Base-by-base conservation (phyloP, 2,797 vertebrate genomes). In the Paratrypauchen microcephalus region DNA sequence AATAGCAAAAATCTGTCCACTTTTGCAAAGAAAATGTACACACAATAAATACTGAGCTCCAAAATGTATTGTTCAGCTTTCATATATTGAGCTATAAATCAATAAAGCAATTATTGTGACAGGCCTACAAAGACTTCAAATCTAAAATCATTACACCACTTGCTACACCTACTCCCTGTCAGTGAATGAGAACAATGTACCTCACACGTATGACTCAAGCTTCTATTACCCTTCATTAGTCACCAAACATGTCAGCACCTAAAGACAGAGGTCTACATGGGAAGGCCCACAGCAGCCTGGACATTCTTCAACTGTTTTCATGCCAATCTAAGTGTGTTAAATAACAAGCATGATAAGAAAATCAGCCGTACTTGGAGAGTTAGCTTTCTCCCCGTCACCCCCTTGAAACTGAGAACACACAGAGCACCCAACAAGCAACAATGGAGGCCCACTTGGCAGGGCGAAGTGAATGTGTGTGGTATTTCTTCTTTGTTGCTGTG, bases 121-220 rank as follows among this genome's bases (percentile, higher is more conserved):
- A 32, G 30, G 30, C 32, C 32, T 36, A 36, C 32, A 36, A 36
- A 36, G 32, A 2, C 7, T 6, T 32, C 32, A 32, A 32, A 32
- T 32, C 32, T 4, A 36, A 62, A 61, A 75, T 58, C 13, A 18
- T 41, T 18, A 7, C 6, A 54, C 5, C 2, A 8, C 45, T 70
- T 71, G 67, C 61, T 65, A 47, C 75, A 81, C 66, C 50, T 36
- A 45, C 69, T 83, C 71, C 64, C 69, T 65, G 70, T 74, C 69
- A 66, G 41, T 57, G 52, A 28, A 69, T 19, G 21, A 39, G 60
- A 71, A 66, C 67, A 61, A 60, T 66, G 74, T 67, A 74, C 65
- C 54, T 58, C 66, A 66, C 55, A 73, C 64, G 72, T 47, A 61
- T 83, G 81, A 80, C 73, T 86, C 79, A 80, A 67, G 72, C 41